Conservation (phyloP, 1,140 invertebrate species). For the Lethrus apterus region DNA sequence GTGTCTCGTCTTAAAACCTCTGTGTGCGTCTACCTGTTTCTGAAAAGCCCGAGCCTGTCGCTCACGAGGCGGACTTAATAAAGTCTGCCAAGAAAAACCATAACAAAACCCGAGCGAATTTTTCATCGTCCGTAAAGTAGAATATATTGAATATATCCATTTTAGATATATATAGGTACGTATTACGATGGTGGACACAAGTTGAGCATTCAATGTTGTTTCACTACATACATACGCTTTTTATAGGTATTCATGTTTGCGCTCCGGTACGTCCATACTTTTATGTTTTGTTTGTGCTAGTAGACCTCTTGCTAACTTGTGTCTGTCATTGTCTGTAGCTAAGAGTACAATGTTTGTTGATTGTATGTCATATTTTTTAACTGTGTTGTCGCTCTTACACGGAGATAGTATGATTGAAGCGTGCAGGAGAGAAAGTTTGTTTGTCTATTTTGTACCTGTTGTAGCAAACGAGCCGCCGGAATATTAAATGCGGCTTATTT, state of each 20-base stretch:
- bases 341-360: conserved; percentile 35
- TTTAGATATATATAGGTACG: conserved; percentile 30
- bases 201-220: conserved; percentile 39
- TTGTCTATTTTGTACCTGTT: conserved; percentile 10
- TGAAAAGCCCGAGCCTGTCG: conserved; percentile 34
- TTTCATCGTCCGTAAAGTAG: conserved; percentile 18
- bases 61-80: conserved; percentile 21
- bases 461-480: too few relatives aligned
- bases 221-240: conserved; percentile 12
- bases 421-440: conserved; percentile 23
- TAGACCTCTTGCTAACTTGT: conserved; percentile 39
- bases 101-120: conserved; percentile 11
- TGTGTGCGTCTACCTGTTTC: conserved; percentile 59
- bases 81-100: conserved; percentile 14
- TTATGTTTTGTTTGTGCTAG: conserved; percentile 29
- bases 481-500: too few relatives aligned
- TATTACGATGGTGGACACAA: conserved; percentile 50
- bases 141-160: conserved; percentile 2
- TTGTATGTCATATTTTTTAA: too few relatives aligned
- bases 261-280: conserved; percentile 18
- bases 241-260: conserved; percentile 22
- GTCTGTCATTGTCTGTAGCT: conserved; percentile 42
- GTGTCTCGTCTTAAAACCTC: conserved; percentile 63
- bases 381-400: too few relatives aligned
- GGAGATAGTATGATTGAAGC: too few relatives aligned